phyloP scores from a whole-genome alignment of 1,140 invertebrate genomes.

The Eulimnadia texana region DNA sequence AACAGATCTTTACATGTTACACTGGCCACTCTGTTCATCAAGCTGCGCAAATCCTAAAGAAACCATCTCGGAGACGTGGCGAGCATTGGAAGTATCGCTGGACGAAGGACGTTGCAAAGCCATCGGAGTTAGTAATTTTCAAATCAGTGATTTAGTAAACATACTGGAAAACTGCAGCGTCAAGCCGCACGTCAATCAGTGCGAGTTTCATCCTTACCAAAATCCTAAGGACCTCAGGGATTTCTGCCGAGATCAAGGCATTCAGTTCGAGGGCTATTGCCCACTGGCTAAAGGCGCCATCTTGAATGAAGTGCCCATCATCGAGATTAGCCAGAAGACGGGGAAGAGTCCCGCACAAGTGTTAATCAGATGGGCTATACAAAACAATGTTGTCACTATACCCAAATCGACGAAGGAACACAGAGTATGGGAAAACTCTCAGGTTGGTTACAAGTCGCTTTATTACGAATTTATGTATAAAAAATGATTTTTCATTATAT shows the following conservation, averaged over 20 bases:
- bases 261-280: conserved; percentile 31
- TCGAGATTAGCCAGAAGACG: conserved; percentile 22
- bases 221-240: conserved; percentile 26
- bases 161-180: conserved; percentile 26
- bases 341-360: conserved; percentile 27
- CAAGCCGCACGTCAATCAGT: conserved; percentile 31
- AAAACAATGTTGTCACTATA: conserved; percentile 28
- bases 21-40: conserved; percentile 29
- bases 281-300: conserved; percentile 30
- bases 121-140: conserved; percentile 32
- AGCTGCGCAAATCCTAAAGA: conserved; percentile 21
- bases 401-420: conserved; percentile 30
- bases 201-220: conserved; percentile 33
- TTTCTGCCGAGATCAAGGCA: conserved; percentile 28
- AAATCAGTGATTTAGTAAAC: conserved; percentile 26
- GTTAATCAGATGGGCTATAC: conserved; percentile 29
- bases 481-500: no score
- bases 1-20: conserved; percentile 25
- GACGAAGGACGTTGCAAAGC: conserved; percentile 26
- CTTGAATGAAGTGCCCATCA: conserved; percentile 23
- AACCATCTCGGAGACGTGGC: conserved; percentile 29
- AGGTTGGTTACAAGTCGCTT: conserved; percentile 21
- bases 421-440: conserved; percentile 25
- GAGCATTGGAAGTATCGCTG: conserved; percentile 27
- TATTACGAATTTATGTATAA: conserved; percentile 1